phyloP scores from a whole-genome alignment of 1,140 invertebrate species.

The Riptortus pedestris region DNA sequence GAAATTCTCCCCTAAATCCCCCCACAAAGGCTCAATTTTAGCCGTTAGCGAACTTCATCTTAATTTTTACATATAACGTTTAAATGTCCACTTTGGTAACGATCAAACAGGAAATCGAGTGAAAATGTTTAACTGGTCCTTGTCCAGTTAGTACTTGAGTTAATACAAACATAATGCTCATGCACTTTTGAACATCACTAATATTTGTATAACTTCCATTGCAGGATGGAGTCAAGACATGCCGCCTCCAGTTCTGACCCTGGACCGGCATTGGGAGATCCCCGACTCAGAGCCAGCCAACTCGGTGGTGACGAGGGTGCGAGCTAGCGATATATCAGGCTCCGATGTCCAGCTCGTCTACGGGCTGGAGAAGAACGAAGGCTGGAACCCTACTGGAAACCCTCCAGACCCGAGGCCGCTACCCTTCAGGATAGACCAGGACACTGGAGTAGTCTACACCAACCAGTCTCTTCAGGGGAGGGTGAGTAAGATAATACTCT shows the following conservation, averaged over 20 bases:
- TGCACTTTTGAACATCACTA: background rate
- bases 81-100: background rate
- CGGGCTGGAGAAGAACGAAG: constrained; percentile 46
- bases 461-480: constrained; percentile 54
- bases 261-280: constrained; percentile 56
- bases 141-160: background rate
- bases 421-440: constrained; percentile 57
- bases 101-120: background rate
- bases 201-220: no score
- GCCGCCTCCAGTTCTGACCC: constrained; percentile 41
- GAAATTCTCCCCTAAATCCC: no score
- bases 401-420: constrained; percentile 36
- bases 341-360: constrained; percentile 51
- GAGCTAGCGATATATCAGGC: constrained; percentile 40
- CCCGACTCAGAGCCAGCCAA: constrained; percentile 52
- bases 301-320: constrained; percentile 47
- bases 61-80: background rate
- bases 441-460: constrained; percentile 55
- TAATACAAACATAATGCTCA: background rate
- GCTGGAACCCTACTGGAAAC: constrained; percentile 32
- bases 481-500: no score
- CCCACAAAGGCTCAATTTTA: no score
- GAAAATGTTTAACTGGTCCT: background rate
- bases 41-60: background rate
- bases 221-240: background rate